Evolutionary conservation across 2,888 invertebrate genomes (phyloP), one percentile per base, ranked within the genome.

Genomic region (Nomada goodeniana): DNA sequence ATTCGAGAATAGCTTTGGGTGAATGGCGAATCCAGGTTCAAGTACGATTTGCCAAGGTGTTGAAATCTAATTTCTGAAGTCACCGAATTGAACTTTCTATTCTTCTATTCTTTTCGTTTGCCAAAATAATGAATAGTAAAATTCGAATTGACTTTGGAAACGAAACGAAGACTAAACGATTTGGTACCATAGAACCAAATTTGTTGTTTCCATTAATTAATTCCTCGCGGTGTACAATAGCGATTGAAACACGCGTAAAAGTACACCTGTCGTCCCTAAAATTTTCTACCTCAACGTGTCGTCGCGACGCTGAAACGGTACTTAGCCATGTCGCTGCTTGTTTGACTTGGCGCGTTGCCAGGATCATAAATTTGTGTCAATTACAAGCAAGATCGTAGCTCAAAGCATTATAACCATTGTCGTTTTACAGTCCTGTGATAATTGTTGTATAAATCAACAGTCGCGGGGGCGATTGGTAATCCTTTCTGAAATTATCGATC

Each of bases 351-450:
- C 84, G 65, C 77, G 42, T 68, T 77, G 82, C 84, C 87, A 23
- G 55, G 53, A n/a, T 67, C 78, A 73, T 85, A 85, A 85, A 85
- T 85, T 83, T 72, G 60, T 60, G 82, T 85, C 85, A 85, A 85
- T 85, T 85, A 85, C 76, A 42, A 67, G 71, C 63, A 53, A 64
- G 77, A 71, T 76, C 69, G 83, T 61, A 44, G 64, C 53, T 68
- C 74, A 74, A 84, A 84, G 74, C 69, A 74, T 84, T 64, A 74
- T 55, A 60, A 60, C 63, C 42, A 72, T 60, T 55, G 83, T 63
- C 67, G 20, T 47, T 7, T 59, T n/a, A 44, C 47, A 29, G 26
- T 18, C 26, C 23, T 20, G 20, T 47, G 67, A 71, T 78, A 69
- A 83, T 74, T 71, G 44, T 70, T 20, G 63, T 72, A 78, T 77